These are phyloP conservation scores for Neelides folsomi DNA, from an alignment of 2,888 invertebrate species.

Conservation along the genomic window DNA sequence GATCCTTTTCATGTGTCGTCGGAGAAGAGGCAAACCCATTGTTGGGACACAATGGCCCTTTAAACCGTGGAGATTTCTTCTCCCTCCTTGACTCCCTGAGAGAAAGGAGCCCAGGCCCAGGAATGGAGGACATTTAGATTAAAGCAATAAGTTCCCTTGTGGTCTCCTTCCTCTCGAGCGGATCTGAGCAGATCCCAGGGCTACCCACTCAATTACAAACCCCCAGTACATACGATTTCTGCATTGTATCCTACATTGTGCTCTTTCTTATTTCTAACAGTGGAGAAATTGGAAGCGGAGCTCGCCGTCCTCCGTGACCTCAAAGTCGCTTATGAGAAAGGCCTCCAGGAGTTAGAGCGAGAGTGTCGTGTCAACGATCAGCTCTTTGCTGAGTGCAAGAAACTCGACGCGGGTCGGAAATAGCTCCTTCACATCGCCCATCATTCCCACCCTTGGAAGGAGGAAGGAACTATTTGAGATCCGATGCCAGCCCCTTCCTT, in stretches of 20 bases:
- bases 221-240: too few species aligned
- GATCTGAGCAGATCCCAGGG: too few species aligned
- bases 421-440: background rate
- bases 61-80: too few species aligned
- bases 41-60: too few species aligned
- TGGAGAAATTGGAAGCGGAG: constrained; percentile 25
- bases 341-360: constrained; percentile 23
- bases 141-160: background rate
- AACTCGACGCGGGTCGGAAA: background rate
- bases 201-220: too few species aligned
- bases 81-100: too few species aligned
- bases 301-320: constrained; percentile 24
- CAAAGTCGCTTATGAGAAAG: constrained; percentile 29
- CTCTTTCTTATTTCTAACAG: constrained; percentile 7
- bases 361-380: constrained; percentile 26
- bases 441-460: background rate
- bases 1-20: too few species aligned
- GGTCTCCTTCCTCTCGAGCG: background rate
- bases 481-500: background rate
- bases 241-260: background rate
- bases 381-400: constrained; percentile 21
- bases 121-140: too few species aligned
- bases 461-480: background rate
- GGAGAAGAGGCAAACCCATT: too few species aligned
- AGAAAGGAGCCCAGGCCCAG: too few species aligned